A percentile compares a stretch with the other conserved stretches of the same genome.
Conservation (phyloP, 2,113 vertebrate genomes). For the Fulmarus glacialis region DNA sequence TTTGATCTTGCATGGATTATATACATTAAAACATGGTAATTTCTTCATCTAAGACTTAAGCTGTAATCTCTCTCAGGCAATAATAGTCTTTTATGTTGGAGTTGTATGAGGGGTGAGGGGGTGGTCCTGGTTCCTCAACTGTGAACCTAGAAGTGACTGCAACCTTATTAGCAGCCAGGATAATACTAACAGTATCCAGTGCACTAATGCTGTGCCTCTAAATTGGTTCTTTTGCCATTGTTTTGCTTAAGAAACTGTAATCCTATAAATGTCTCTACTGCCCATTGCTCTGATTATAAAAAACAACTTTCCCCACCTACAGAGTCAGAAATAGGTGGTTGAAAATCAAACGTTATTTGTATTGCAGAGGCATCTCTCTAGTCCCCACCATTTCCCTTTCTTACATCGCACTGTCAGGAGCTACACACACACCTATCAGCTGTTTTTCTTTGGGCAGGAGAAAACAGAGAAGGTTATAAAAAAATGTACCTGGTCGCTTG, state of each 20-base stretch:
- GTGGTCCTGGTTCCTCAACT: not conserved
- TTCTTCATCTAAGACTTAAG: not conserved
- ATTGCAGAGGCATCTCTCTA: not conserved
- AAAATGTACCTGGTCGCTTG: not conserved
- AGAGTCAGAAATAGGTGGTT: not conserved
- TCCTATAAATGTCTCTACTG: not conserved
- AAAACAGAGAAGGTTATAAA: not conserved
- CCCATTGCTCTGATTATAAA: slow-evolving; percentile 4
- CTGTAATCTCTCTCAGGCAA: not conserved
- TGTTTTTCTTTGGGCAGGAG: not conserved
- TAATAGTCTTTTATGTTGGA: not conserved
- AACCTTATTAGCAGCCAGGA: not conserved
- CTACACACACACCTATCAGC: not conserved
- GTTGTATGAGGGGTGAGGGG: not conserved
- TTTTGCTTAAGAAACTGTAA: slow-evolving; percentile 28
- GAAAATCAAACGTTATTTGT: not conserved
- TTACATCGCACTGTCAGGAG: not conserved
- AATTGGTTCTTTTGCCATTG: not conserved
- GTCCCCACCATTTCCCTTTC: not conserved
- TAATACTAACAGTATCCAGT: not conserved
- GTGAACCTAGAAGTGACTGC: not conserved
- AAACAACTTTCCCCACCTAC: not conserved
- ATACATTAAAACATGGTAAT: not conserved
- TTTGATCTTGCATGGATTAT: not conserved
- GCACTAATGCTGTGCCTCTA: not conserved